Evolutionary conservation across 2,113 vertebrate genomes (phyloP), one percentile per base, ranked within the genome.

Genomic region (Nettapus auritus): DNA sequence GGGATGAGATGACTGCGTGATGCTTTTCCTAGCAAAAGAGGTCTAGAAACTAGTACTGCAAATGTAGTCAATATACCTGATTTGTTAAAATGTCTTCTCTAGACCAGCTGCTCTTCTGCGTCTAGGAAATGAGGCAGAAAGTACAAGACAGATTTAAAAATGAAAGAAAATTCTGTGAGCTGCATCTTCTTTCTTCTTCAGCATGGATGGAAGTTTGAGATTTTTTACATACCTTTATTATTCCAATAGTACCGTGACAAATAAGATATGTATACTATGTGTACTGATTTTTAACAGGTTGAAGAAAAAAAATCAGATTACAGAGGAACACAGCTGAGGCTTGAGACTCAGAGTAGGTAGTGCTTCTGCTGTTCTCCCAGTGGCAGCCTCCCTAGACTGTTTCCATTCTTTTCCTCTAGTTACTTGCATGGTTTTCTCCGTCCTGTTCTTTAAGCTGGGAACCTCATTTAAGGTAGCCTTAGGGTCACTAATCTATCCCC

Each of bases 401-500:
- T 82, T 75, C 75, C 42, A 18, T 77, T 13, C 70, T 95, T 93
- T 92, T 76, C 28, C 59, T 88, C 67, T 85, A 69, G 53, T 78
- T 95, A 64, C 31, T 85, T 90, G 69, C 88, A 67, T 46, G 48
- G 1, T 59, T 93, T 93, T 86, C 48, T 91, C 55, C 80, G 18
- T 86, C 38, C 40, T 82, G 74, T 85, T 73, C 82, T 71, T 80
- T 80, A 88, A 86, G 79, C 89, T 75, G 34, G 52, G 60, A 93
- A 68, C 21, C 26, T 93, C 78, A 50, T 82, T 83, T 91, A 60
- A 83, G 64, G 79, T 91, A 88, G 76, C 79, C 79, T 59, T 83
- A 59, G 48, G 62, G 56, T 95, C 38, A 56, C 93, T 95, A 68
- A 90, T 93, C 88, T 91, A 2, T 88, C 59, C 85, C 93, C 64